phyloP scores from a whole-genome alignment of 2,113 vertebrate genomes.

The Scalopus aquaticus region DNA sequence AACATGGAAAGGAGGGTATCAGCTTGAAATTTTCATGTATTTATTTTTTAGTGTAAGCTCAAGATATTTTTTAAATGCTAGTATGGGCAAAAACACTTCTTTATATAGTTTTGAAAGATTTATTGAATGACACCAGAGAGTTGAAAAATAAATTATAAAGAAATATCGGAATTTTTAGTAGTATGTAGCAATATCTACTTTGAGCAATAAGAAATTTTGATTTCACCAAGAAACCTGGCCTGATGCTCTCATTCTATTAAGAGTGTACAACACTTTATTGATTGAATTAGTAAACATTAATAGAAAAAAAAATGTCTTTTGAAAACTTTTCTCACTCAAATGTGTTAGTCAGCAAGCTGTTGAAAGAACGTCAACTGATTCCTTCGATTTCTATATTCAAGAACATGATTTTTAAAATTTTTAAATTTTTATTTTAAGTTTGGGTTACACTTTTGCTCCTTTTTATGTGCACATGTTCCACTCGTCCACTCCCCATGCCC shows the following conservation, averaged over 20 bases:
- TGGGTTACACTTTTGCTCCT: too few species aligned
- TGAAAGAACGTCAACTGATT: not conserved
- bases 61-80: not conserved
- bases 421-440: too few species aligned
- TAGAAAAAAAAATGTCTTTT: not conserved
- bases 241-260: not conserved
- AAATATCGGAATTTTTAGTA: not conserved
- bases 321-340: not conserved
- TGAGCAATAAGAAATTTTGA: not conserved
- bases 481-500: too few species aligned
- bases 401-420: not conserved
- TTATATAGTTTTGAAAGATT: not conserved
- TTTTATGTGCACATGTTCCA: too few species aligned
- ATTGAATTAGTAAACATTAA: not conserved
- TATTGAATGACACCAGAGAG: not conserved
- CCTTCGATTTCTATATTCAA: not conserved
- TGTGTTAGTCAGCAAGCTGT: not conserved
- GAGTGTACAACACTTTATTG: not conserved
- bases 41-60: not conserved
- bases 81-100: not conserved
- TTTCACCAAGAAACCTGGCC: not conserved
- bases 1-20: not conserved
- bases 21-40: not conserved
- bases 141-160: not conserved
- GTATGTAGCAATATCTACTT: not conserved